phyloP scores from a whole-genome alignment of 2,797 vertebrate species.

The Galaxias olidus region DNA sequence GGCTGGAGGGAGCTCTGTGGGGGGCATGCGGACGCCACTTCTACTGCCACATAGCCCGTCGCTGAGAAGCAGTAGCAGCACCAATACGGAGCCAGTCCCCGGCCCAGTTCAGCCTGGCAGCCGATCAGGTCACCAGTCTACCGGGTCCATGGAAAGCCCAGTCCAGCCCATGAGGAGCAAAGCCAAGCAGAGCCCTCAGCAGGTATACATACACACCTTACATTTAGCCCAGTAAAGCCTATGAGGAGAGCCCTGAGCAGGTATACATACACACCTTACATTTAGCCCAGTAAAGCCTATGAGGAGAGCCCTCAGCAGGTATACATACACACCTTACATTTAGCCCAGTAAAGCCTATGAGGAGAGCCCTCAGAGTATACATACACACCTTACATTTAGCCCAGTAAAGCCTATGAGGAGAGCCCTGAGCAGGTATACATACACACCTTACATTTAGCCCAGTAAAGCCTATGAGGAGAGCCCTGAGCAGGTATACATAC shows the following conservation, averaged over 20 bases:
- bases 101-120: slow-evolving; percentile 50
- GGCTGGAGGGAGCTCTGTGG: slow-evolving; percentile 63
- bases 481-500: too few relatives aligned
- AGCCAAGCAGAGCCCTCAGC: slow-evolving; percentile 70
- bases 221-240: background rate
- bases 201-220: slow-evolving; percentile 59
- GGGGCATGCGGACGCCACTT: slow-evolving; percentile 73
- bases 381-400: too few relatives aligned
- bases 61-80: slow-evolving; percentile 82
- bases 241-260: background rate
- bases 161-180: slow-evolving; percentile 77
- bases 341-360: too few relatives aligned
- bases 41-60: slow-evolving; percentile 82
- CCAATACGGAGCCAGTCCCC: slow-evolving; percentile 70
- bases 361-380: too few relatives aligned
- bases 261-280: background rate
- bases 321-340: background rate
- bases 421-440: too few relatives aligned
- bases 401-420: too few relatives aligned
- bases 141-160: slow-evolving; percentile 80
- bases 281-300: too few relatives aligned
- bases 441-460: too few relatives aligned
- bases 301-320: too few relatives aligned
- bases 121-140: slow-evolving; percentile 78
- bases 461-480: too few relatives aligned